These are phyloP conservation scores for Scatophagus argus DNA, from an alignment of 2,113 vertebrate species.

Conservation along the genomic window DNA sequence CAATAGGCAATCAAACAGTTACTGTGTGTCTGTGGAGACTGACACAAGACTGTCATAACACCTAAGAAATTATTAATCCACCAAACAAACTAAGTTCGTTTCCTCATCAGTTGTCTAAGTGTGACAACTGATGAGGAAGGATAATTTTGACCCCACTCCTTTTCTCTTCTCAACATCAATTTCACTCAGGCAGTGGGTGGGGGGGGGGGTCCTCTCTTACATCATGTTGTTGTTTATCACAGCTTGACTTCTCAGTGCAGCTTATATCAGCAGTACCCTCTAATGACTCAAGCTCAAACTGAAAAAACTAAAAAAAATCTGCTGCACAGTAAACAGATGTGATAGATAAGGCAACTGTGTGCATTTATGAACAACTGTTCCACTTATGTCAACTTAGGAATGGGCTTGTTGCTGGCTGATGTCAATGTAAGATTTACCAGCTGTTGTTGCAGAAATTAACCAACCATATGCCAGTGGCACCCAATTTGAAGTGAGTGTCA, in stretches of 20 bases:
- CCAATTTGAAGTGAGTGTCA: neutral
- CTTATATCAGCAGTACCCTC: conserved; percentile 33
- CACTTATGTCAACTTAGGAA: neutral
- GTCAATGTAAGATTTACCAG: neutral
- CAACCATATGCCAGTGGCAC: neutral
- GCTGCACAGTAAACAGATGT: conserved; percentile 34
- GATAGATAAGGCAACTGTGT: conserved; percentile 4
- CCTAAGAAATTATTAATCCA: conserved; percentile 1
- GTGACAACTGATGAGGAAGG: conserved; percentile 26
- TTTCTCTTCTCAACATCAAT: conserved; percentile 6
- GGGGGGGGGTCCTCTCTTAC: conserved; percentile 11
- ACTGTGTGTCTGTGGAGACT: neutral
- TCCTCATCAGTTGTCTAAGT: conserved; percentile 2
- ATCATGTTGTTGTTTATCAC: conserved; percentile 38
- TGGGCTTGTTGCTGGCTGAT: neutral
- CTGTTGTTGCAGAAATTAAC: conserved; percentile 6
- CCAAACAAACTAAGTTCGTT: neutral
- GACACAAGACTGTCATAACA: neutral
- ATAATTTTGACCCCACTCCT: neutral
- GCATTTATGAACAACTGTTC: conserved; percentile 41
- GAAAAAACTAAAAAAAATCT: conserved; percentile 15
- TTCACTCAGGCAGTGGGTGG: conserved; percentile 13
- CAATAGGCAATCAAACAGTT: neutral
- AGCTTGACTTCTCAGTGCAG: conserved; percentile 25
- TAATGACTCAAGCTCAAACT: neutral